Evolutionary conservation across 92 coral and sea anemone species (phyloP).

Genomic region (Umimayanthus kanabou): DNA sequence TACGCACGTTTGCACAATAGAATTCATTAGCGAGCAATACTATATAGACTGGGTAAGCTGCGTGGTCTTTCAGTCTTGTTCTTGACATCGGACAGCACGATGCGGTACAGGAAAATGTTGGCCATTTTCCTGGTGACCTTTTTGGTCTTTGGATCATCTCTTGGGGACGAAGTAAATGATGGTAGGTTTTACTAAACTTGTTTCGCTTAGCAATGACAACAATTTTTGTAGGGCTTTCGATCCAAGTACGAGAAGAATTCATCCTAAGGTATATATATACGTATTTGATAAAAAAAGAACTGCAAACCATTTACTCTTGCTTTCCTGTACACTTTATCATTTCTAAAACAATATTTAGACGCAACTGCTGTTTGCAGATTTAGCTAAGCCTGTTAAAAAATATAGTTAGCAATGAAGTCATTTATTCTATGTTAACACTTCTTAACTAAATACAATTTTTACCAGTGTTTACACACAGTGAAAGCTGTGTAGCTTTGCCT

Average conservation of each 20-base stretch:
- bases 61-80: not conserved
- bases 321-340: too few relatives aligned
- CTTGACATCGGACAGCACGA: constrained; percentile 1
- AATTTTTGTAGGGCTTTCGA: not conserved
- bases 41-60: not conserved
- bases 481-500: too few relatives aligned
- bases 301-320: too few relatives aligned
- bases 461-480: too few relatives aligned
- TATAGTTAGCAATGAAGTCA: too few relatives aligned
- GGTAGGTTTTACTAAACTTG: not conserved
- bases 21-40: not conserved
- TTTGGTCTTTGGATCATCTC: constrained; percentile 5
- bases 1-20: not conserved
- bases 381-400: too few relatives aligned
- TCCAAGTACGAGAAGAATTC: not conserved
- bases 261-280: too few relatives aligned
- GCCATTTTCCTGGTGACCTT: constrained; percentile 14
- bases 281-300: too few relatives aligned
- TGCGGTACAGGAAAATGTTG: constrained; percentile 13
- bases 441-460: too few relatives aligned
- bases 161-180: not conserved
- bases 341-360: too few relatives aligned
- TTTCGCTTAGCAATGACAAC: not conserved
- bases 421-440: too few relatives aligned
- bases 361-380: too few relatives aligned